These are phyloP conservation scores for Drosophila yooni DNA, from an alignment of 2,888 invertebrate species.

Conservation along the genomic window DNA sequence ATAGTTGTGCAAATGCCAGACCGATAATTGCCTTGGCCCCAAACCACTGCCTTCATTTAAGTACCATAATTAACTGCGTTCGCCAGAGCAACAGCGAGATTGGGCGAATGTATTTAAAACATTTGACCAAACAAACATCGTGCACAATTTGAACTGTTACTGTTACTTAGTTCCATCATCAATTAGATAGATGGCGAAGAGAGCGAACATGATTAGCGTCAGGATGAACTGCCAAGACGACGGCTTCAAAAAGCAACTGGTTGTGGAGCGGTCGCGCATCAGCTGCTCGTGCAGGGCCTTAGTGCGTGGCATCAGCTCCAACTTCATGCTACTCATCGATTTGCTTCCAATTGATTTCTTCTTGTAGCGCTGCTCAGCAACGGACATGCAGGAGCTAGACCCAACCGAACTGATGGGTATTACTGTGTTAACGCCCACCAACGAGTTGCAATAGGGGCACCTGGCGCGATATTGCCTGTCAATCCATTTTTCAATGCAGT, in stretches of 20 bases:
- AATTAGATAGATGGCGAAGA: conserved; percentile 1
- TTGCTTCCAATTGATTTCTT: neutral
- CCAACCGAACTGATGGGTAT: conserved; percentile 30
- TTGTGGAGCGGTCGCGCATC: conserved; percentile 7
- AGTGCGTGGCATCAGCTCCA: conserved; percentile 38
- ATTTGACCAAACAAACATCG: conserved; percentile 5
- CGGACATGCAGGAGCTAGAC: conserved; percentile 1
- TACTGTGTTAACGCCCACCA: conserved; percentile 41
- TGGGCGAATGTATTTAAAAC: conserved; percentile 10
- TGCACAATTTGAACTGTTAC: neutral
- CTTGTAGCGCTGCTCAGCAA: conserved; percentile 28
- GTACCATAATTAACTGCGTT: conserved; percentile 34
- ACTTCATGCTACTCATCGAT: neutral
- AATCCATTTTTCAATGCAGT: conserved; percentile 55
- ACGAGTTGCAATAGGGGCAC: conserved; percentile 59
- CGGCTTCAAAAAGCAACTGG: neutral
- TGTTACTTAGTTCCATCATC: neutral
- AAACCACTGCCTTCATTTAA: conserved; percentile 22
- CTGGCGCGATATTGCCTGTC: neutral
- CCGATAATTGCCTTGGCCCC: conserved; percentile 64
- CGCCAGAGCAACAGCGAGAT: neutral
- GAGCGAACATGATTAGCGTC: conserved; percentile 19
- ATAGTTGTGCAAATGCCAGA: conserved; percentile 74
- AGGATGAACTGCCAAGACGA: conserved; percentile 1
- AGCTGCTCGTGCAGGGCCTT: conserved; percentile 35